A percentile compares a stretch with the other conserved stretches of the same genome.
phyloP scores from a whole-genome alignment of 1,140 invertebrate genomes.

The Octopus sinensis region DNA sequence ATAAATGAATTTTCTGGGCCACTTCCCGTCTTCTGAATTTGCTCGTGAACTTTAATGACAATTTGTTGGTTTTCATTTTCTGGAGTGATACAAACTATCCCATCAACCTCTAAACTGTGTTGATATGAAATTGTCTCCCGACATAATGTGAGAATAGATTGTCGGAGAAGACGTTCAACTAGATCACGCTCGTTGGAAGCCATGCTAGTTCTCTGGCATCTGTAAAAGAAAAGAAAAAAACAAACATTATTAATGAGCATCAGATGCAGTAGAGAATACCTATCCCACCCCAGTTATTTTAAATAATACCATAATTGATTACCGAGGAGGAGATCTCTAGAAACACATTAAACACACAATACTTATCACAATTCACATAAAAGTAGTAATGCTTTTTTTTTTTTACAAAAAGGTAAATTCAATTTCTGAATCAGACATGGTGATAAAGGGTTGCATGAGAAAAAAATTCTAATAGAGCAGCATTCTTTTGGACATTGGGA shows the following conservation, averaged over 20 bases:
- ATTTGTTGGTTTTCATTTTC: conserved; percentile 40
- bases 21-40: conserved; percentile 19
- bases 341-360: too few species aligned
- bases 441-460: too few species aligned
- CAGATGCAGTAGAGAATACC: too few species aligned
- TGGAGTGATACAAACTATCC: conserved; percentile 41
- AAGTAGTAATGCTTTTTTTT: too few species aligned
- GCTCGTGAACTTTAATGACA: conserved; percentile 43
- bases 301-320: too few species aligned
- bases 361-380: too few species aligned
- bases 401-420: too few species aligned
- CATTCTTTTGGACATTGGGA: too few species aligned
- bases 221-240: conserved; percentile 2
- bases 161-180: conserved; percentile 35
- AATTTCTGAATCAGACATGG: too few species aligned
- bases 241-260: neutral
- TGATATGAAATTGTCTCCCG: conserved; percentile 34
- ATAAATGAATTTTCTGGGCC: neutral
- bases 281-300: too few species aligned
- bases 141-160: conserved; percentile 44
- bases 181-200: conserved; percentile 27
- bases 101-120: conserved; percentile 39
- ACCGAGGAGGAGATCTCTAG: too few species aligned
- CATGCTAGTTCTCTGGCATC: conserved; percentile 20
- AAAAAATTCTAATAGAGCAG: too few species aligned